Conservation (phyloP, 2,797 vertebrate species). For the Protonibea diacanthus region DNA sequence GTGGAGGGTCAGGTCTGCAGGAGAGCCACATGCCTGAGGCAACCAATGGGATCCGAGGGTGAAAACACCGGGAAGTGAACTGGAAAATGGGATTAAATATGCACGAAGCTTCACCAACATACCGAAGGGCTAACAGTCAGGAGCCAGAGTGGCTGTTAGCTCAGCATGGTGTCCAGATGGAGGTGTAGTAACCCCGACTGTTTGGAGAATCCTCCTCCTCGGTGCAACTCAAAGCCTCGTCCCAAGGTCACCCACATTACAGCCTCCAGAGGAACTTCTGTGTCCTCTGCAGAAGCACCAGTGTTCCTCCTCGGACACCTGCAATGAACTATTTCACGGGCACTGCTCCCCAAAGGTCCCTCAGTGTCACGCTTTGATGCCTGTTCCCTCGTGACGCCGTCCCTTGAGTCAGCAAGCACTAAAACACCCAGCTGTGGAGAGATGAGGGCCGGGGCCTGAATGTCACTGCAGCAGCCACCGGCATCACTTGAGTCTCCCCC, state of each 20-base stretch:
- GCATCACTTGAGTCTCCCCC: constrained; percentile 1
- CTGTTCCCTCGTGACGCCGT: constrained; percentile 29
- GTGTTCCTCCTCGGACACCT: constrained; percentile 34
- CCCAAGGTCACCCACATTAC: constrained; percentile 37
- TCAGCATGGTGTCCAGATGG: constrained; percentile 14
- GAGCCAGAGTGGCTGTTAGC: constrained; percentile 13
- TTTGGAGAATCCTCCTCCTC: neutral
- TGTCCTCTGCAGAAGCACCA: constrained; percentile 44
- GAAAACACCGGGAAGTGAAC: constrained; percentile 54
- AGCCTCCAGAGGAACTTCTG: constrained; percentile 40
- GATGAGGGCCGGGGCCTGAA: constrained; percentile 54
- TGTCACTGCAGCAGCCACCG: constrained; percentile 58
- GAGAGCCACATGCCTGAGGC: constrained; percentile 43
- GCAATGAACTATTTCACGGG: constrained; percentile 54
- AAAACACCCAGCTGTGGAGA: constrained; percentile 66
- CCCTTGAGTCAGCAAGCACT: constrained; percentile 63
- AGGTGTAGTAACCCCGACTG: neutral
- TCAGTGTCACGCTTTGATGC: constrained; percentile 59
- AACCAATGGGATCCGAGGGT: constrained; percentile 41
- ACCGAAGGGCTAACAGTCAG: constrained; percentile 30
- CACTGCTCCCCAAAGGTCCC: constrained; percentile 31
- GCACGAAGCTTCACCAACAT: constrained; percentile 37
- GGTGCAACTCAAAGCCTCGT: neutral
- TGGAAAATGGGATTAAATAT: constrained; percentile 70
- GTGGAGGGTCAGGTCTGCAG: constrained; percentile 27